A percentile compares a stretch with the other conserved stretches of the same genome.
Conservation (phyloP, 2,113 vertebrate genomes). For the Mirza zaza region DNA sequence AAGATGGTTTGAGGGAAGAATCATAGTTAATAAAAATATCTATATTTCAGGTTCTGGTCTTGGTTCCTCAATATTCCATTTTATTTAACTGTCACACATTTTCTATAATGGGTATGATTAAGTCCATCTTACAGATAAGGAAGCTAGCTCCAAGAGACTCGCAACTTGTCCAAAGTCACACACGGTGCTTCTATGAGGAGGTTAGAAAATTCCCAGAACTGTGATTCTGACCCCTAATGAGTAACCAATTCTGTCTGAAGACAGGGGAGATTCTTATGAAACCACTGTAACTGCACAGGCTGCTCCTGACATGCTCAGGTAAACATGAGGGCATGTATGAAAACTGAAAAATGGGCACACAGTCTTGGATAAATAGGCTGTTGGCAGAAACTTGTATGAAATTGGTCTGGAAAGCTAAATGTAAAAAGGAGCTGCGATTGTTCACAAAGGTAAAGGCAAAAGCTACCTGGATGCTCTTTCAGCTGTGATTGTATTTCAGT, state of each 20-base stretch:
- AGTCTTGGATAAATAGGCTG: not conserved
- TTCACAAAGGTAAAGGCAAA: not conserved
- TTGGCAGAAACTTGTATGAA: not conserved
- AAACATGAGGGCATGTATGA: not conserved
- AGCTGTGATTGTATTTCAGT: not conserved
- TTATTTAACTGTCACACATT: not conserved
- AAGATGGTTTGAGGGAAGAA: not conserved
- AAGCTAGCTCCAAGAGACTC: not conserved
- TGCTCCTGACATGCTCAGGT: not conserved
- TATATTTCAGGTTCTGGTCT: not conserved
- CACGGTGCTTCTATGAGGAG: accelerated
- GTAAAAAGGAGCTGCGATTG: not conserved
- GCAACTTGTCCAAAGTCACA: not conserved
- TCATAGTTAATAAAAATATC: not conserved
- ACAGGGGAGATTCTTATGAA: too few species aligned
- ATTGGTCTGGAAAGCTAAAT: not conserved
- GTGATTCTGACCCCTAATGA: not conserved
- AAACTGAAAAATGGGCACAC: not conserved
- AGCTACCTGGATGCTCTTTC: not conserved
- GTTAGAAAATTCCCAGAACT: not conserved
- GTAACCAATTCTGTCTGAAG: not conserved
- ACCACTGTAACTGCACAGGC: not conserved
- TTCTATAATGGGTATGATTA: not conserved
- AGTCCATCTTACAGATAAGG: not conserved
- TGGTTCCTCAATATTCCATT: not conserved